phyloP scores from a whole-genome alignment of 1,140 invertebrate species.

The Cylas formicarius region DNA sequence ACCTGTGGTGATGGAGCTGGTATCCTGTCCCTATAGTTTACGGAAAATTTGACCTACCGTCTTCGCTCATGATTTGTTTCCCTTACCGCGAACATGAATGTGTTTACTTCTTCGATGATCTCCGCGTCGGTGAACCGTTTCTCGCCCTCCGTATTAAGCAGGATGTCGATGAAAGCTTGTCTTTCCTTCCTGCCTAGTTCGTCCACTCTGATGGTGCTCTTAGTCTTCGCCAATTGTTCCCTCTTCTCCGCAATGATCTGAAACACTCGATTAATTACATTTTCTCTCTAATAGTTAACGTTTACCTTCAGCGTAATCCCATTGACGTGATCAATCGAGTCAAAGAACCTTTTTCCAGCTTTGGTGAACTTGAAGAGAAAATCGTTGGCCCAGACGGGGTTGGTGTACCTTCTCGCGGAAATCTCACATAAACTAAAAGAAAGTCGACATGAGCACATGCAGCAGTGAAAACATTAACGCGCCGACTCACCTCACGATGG shows the following conservation, averaged over 20 bases:
- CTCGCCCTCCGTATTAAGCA: slow-evolving; percentile 49
- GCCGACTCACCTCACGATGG: too few relatives aligned
- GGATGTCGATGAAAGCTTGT: slow-evolving; percentile 65
- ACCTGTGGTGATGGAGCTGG: too few relatives aligned
- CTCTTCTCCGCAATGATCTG: slow-evolving; percentile 58
- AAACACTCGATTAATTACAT: slow-evolving; percentile 45
- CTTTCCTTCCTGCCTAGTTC: slow-evolving; percentile 44
- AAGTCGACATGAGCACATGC: too few relatives aligned
- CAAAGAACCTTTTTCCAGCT: too few relatives aligned
- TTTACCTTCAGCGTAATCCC: too few relatives aligned
- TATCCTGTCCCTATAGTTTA: too few relatives aligned
- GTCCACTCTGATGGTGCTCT: slow-evolving; percentile 8
- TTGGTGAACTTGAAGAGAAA: too few relatives aligned
- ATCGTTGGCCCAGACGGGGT: too few relatives aligned
- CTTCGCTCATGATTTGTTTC: neutral
- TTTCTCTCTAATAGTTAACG: slow-evolving; percentile 29
- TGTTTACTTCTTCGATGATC: slow-evolving; percentile 76
- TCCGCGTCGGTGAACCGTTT: slow-evolving; percentile 51
- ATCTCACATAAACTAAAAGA: too few relatives aligned
- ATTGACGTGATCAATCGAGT: too few relatives aligned
- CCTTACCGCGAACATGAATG: slow-evolving; percentile 70
- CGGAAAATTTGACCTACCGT: too few relatives aligned
- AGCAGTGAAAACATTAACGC: slow-evolving; percentile 8
- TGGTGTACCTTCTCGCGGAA: too few relatives aligned
- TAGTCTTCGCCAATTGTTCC: slow-evolving; percentile 4